Evolutionary conservation across 2,113 vertebrate genomes (phyloP).

Genomic region (Tinamus guttatus): DNA sequence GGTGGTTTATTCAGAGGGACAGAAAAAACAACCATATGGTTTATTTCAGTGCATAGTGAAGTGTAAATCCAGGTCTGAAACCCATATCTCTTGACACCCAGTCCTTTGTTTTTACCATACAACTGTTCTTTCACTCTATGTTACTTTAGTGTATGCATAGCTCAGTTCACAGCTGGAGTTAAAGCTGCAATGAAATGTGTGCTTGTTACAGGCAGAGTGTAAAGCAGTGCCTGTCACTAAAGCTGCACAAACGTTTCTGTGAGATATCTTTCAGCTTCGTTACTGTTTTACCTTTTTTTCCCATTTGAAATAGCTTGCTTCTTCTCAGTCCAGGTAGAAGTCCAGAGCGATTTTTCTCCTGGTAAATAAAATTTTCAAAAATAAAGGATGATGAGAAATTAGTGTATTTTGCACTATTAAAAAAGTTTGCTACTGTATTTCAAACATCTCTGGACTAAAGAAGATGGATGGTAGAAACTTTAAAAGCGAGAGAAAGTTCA

Average conservation of each 20-base stretch:
- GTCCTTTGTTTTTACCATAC: not conserved
- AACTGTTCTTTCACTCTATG: not conserved
- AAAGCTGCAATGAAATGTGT: not conserved
- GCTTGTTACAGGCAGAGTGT: not conserved
- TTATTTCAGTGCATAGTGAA: not conserved
- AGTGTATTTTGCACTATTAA: not conserved
- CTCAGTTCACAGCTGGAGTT: not conserved
- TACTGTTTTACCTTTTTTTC: not conserved
- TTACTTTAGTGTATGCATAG: not conserved
- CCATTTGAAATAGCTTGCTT: not conserved
- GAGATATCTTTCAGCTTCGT: not conserved
- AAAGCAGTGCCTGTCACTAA: not conserved
- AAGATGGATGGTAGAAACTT: not conserved
- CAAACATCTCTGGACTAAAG: not conserved
- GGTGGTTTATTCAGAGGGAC: not conserved
- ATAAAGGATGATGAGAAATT: not conserved
- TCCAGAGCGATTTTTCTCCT: not conserved
- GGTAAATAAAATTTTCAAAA: not conserved
- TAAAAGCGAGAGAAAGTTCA: not conserved
- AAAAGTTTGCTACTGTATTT: not conserved
- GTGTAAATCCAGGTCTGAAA: not conserved
- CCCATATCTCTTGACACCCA: not conserved
- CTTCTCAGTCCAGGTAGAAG: not conserved
- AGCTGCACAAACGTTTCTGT: not conserved
- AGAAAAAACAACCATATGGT: not conserved